A percentile compares a stretch with the other conserved stretches of the same genome.
These are phyloP conservation scores for Psittacula cyanocephala DNA, from an alignment of 2,113 vertebrate species.

Conservation along the genomic window DNA sequence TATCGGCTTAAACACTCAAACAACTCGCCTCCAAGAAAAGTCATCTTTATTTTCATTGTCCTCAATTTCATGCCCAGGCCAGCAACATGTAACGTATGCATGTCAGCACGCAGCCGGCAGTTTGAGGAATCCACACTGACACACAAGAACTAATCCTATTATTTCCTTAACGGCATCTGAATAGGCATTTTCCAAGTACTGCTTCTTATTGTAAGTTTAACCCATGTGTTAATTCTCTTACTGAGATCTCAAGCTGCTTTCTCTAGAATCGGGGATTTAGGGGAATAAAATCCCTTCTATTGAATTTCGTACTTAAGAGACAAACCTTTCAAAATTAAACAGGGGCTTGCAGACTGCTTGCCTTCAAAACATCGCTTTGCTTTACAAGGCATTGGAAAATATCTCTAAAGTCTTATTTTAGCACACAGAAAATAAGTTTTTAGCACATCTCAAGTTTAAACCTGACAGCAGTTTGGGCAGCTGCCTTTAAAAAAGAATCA, in stretches of 20 bases:
- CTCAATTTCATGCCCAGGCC: background rate
- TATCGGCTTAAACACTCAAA: background rate
- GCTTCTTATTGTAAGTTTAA: constrained; percentile 54
- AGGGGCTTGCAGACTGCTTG: background rate
- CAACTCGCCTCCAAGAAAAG: background rate
- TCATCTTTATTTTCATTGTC: constrained; percentile 8
- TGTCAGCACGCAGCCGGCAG: background rate
- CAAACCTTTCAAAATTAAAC: constrained; percentile 41
- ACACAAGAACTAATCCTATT: constrained; percentile 66
- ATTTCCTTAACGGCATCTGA: constrained; percentile 49
- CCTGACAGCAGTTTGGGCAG: background rate
- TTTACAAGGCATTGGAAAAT: background rate
- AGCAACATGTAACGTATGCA: background rate
- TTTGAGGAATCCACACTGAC: constrained; percentile 17
- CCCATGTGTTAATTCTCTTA: constrained; percentile 64
- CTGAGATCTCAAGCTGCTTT: constrained; percentile 63
- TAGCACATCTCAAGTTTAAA: background rate
- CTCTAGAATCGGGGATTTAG: constrained; percentile 34
- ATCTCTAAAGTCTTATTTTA: background rate
- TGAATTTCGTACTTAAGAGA: constrained; percentile 30
- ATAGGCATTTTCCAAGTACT: constrained; percentile 41
- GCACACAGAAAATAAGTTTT: background rate
- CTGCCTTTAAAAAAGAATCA: background rate
- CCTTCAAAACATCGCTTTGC: background rate
- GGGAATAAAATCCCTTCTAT: constrained; percentile 44